Evolutionary conservation across 2,113 vertebrate genomes (phyloP).

Genomic region (Mirounga angustirostris): DNA sequence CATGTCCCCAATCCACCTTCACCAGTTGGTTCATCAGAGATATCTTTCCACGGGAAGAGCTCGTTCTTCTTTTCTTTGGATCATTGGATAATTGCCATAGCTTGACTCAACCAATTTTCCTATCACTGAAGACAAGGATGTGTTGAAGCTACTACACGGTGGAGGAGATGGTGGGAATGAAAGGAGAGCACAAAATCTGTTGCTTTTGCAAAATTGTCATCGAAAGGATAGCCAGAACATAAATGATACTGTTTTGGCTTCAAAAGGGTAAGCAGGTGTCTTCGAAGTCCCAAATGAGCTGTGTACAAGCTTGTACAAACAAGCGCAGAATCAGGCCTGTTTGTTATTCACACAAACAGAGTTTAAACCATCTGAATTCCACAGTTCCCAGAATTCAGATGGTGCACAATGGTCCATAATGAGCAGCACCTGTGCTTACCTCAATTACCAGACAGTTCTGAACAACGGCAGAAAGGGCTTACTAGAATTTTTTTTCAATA

Average conservation of each 20-base stretch:
- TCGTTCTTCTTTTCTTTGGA: constrained; percentile 48
- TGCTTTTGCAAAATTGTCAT: constrained; percentile 85
- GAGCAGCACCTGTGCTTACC: constrained; percentile 92
- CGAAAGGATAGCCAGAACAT: constrained; percentile 84
- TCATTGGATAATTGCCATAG: constrained; percentile 69
- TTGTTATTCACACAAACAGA: constrained; percentile 90
- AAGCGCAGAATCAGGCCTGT: constrained; percentile 89
- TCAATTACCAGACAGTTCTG: constrained; percentile 86
- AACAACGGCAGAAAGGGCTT: constrained; percentile 88
- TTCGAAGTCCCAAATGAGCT: constrained; percentile 89
- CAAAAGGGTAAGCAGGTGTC: constrained; percentile 90
- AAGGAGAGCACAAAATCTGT: constrained; percentile 73
- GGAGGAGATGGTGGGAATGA: constrained; percentile 58
- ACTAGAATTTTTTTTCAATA: constrained; percentile 88
- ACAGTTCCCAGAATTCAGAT: constrained; percentile 89
- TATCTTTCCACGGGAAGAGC: constrained; percentile 36
- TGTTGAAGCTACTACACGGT: constrained; percentile 4
- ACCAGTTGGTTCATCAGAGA: neutral
- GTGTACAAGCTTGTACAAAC: constrained; percentile 89
- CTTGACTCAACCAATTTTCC: constrained; percentile 74
- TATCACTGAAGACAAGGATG: constrained; percentile 60
- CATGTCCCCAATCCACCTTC: neutral
- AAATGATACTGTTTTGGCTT: constrained; percentile 89
- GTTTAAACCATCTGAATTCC: constrained; percentile 87
- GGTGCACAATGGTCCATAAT: constrained; percentile 91